phyloP scores from a whole-genome alignment of 2,888 invertebrate genomes.

The Notodonta ziczac region DNA sequence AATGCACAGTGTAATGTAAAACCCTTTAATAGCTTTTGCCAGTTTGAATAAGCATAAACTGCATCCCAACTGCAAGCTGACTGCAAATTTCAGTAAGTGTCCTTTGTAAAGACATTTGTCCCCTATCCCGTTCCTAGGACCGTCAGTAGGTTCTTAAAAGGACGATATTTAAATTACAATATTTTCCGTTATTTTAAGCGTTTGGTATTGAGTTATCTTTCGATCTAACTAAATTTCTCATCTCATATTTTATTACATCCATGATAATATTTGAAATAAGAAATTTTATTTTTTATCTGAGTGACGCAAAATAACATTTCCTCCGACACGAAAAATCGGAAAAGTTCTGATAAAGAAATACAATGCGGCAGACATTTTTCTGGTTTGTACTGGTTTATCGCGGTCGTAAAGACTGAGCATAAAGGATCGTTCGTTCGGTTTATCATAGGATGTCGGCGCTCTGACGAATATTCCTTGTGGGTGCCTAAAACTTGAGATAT shows the following conservation, averaged over 20 bases:
- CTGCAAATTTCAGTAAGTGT: no score
- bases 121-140: no score
- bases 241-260: no score
- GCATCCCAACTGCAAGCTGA: no score
- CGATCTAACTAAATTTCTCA: background rate
- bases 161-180: no score
- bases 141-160: no score
- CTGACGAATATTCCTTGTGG: slow-evolving; percentile 21
- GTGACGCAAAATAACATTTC: slow-evolving; percentile 5
- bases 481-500: slow-evolving; percentile 1
- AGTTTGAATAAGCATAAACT: no score
- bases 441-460: slow-evolving; percentile 22
- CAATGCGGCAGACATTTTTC: slow-evolving; percentile 6
- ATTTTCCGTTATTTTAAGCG: no score
- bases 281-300: background rate
- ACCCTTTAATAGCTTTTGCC: no score
- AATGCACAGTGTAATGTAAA: background rate
- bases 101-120: no score
- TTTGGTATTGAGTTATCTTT: no score
- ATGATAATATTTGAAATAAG: no score
- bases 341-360: slow-evolving; percentile 2
- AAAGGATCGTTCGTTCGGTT: slow-evolving; percentile 15
- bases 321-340: background rate
- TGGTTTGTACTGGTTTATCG: slow-evolving; percentile 24
- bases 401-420: slow-evolving; percentile 28